Percentiles rank a stretch among this genome's conserved stretches.
phyloP scores from a whole-genome alignment of 2,113 vertebrate genomes.

The Trinectes maculatus region DNA sequence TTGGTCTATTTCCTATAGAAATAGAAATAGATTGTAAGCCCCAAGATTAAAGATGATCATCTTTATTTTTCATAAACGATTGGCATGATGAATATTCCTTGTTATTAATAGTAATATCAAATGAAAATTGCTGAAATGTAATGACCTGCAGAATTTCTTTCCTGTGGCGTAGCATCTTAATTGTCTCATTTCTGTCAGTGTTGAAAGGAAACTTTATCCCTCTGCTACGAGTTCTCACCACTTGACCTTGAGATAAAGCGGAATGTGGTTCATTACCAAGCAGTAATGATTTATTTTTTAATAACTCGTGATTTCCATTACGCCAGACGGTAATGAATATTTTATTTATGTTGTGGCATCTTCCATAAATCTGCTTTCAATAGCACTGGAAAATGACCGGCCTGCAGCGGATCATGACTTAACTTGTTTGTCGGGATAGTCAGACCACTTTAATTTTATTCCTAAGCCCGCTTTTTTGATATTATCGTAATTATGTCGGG shows the following conservation, averaged over 20 bases:
- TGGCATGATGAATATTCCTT: too few relatives aligned
- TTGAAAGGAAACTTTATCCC: conserved; percentile 2
- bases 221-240: conserved; percentile 1
- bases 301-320: conserved; percentile 2
- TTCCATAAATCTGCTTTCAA: conserved; percentile 3
- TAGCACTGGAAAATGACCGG: neutral
- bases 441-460: neutral
- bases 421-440: neutral
- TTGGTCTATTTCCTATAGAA: too few relatives aligned
- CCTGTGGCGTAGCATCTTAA: too few relatives aligned
- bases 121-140: too few relatives aligned
- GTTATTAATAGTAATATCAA: too few relatives aligned
- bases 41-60: too few relatives aligned
- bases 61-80: too few relatives aligned
- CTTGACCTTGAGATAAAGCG: conserved; percentile 21
- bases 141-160: too few relatives aligned
- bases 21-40: too few relatives aligned
- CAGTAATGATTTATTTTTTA: conserved; percentile 18
- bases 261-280: conserved; percentile 3
- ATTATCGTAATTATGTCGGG: neutral
- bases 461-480: neutral
- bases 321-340: neutral
- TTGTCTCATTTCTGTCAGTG: conserved; percentile 3
- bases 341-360: neutral
- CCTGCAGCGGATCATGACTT: neutral